A percentile compares a stretch with the other conserved stretches of the same genome.
Evolutionary conservation across 2,797 vertebrate genomes (phyloP).

Genomic region (Pipistrellus kuhlii): DNA sequence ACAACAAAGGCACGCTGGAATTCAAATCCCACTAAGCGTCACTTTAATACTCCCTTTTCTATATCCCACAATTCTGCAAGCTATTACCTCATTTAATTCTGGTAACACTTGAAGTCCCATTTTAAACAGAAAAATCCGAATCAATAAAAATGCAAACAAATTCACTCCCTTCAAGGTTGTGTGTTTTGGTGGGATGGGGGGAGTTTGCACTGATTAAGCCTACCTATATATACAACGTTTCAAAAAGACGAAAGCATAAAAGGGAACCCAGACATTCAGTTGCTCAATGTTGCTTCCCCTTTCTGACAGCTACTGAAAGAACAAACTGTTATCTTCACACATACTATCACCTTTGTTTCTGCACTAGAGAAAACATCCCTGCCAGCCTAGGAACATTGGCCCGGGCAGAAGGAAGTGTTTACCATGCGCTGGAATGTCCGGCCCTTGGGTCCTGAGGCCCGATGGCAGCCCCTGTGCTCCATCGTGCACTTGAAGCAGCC

Average conservation of each 20-base stretch:
- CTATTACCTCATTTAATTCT: neutral
- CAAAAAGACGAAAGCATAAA: neutral
- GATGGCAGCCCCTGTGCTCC: neutral
- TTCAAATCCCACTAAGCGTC: neutral
- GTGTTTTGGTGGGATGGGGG: accelerated
- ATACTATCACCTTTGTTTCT: slow-evolving; percentile 18
- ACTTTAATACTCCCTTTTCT: neutral
- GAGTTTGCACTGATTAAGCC: neutral
- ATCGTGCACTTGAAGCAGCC: neutral
- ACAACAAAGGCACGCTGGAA: neutral
- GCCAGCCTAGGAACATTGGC: neutral
- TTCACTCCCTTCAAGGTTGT: neutral
- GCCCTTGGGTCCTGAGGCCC: slow-evolving; percentile 10
- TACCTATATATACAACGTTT: neutral
- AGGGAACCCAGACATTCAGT: slow-evolving; percentile 31
- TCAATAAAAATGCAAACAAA: slow-evolving; percentile 12
- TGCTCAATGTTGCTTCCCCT: neutral
- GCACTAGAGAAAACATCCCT: neutral
- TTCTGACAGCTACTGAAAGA: neutral
- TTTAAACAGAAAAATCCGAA: neutral
- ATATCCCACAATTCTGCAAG: neutral
- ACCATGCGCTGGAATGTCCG: slow-evolving; percentile 19
- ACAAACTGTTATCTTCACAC: neutral
- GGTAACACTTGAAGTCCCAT: neutral
- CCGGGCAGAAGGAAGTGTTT: slow-evolving; percentile 38